Conservation (phyloP, 1,140 invertebrate genomes). For the Metaphire vulgaris region DNA sequence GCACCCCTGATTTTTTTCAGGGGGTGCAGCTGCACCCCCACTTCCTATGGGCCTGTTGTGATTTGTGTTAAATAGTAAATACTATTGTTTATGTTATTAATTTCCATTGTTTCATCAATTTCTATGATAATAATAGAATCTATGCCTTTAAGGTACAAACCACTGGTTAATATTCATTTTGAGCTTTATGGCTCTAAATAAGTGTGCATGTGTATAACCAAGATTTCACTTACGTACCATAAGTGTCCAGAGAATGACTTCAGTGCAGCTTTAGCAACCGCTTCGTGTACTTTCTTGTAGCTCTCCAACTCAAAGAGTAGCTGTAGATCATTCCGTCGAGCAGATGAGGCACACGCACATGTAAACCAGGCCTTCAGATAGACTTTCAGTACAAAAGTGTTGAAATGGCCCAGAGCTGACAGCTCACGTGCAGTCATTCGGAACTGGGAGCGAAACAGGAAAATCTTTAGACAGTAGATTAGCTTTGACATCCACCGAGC, state of each 20-base stretch:
- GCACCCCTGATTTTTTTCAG: too few species aligned
- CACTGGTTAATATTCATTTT: too few species aligned
- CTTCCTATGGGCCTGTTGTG: too few species aligned
- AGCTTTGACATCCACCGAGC: slow-evolving; percentile 12
- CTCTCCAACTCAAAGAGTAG: slow-evolving; percentile 4
- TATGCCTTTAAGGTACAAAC: too few species aligned
- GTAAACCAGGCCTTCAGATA: slow-evolving; percentile 9
- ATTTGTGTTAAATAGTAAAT: too few species aligned
- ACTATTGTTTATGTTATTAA: too few species aligned
- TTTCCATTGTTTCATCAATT: too few species aligned
- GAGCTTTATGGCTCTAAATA: too few species aligned
- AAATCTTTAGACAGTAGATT: slow-evolving; percentile 14
- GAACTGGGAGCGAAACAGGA: slow-evolving; percentile 11
- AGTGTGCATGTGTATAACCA: too few species aligned
- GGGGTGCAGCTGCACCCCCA: too few species aligned
- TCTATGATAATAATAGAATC: too few species aligned
- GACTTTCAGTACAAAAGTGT: slow-evolving; percentile 1
- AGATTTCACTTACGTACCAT: slow-evolving; percentile 10
- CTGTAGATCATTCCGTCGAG: slow-evolving; percentile 21
- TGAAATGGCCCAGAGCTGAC: slow-evolving; percentile 6
- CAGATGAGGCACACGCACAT: slow-evolving; percentile 11
- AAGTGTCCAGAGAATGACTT: neutral
- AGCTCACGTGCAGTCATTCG: slow-evolving; percentile 2
- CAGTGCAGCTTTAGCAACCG: slow-evolving; percentile 15
- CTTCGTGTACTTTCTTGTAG: slow-evolving; percentile 2